Evolutionary conservation across 2,888 invertebrate species (phyloP).

Genomic region (Tetanocera ferruginea): DNA sequence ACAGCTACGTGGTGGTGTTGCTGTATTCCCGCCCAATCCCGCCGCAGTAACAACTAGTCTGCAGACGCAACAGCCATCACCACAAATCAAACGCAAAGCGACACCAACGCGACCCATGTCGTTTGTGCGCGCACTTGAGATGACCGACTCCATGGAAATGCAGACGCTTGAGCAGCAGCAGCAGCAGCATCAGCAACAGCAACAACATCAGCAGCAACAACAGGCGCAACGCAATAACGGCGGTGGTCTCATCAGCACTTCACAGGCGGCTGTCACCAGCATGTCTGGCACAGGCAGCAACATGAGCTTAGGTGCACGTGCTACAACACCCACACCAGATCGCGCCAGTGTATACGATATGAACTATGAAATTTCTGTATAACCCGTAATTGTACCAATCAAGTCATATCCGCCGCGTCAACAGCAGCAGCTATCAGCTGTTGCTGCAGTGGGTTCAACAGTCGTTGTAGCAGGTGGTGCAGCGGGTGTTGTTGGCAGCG

Average conservation of each 20-base stretch:
- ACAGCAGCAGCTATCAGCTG: slow-evolving; percentile 34
- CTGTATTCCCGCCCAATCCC: slow-evolving; percentile 76
- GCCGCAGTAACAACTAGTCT: slow-evolving; percentile 50
- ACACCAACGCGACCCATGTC: slow-evolving; percentile 81
- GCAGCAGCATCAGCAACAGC: slow-evolving; percentile 58
- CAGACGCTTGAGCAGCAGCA: slow-evolving; percentile 71
- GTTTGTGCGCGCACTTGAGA: slow-evolving; percentile 89
- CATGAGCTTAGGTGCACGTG: slow-evolving; percentile 66
- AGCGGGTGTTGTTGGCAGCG: slow-evolving; percentile 48
- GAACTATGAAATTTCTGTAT: slow-evolving; percentile 96
- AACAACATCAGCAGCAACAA: slow-evolving; percentile 52
- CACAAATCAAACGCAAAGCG: slow-evolving; percentile 75
- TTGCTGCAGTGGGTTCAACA: slow-evolving; percentile 30
- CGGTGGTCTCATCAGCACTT: slow-evolving; percentile 34
- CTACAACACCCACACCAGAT: slow-evolving; percentile 79
- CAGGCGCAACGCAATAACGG: slow-evolving; percentile 55
- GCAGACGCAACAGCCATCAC: slow-evolving; percentile 68
- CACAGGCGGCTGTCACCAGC: slow-evolving; percentile 39
- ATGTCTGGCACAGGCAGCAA: slow-evolving; percentile 40
- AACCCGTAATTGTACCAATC: slow-evolving; percentile 72
- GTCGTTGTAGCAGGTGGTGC: slow-evolving; percentile 42
- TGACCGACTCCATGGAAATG: slow-evolving; percentile 90
- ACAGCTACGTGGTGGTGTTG: slow-evolving; percentile 77
- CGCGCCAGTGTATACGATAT: slow-evolving; percentile 93
- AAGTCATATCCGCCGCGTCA: slow-evolving; percentile 60